Evolutionary conservation across 2,888 invertebrate genomes (phyloP).

Genomic region (Noctua pronuba): DNA sequence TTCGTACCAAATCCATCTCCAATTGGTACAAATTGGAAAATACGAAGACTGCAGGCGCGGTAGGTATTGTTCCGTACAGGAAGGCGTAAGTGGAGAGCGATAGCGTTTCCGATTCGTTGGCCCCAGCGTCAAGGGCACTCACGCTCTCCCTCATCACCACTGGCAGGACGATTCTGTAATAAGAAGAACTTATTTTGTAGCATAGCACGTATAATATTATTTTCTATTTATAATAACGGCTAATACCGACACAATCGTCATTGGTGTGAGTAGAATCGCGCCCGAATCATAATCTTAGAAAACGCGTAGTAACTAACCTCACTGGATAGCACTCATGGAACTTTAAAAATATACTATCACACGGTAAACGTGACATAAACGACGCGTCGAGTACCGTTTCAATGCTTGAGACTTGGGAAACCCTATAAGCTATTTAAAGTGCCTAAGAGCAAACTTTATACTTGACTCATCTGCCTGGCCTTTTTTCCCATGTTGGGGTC

Average conservation of each 20-base stretch:
- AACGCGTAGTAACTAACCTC: not conserved
- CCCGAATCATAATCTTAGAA: not conserved
- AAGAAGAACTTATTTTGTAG: not conserved
- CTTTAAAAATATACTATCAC: too few relatives aligned
- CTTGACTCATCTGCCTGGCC: not conserved
- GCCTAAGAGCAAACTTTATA: not conserved
- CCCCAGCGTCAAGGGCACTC: slow-evolving; percentile 93
- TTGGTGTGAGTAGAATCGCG: not conserved
- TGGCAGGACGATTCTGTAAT: slow-evolving; percentile 93
- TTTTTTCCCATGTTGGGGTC: not conserved
- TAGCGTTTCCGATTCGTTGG: slow-evolving; percentile 93
- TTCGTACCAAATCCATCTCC: slow-evolving; percentile 95
- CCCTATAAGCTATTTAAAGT: not conserved
- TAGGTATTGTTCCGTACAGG: slow-evolving; percentile 98
- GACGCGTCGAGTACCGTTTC: too few relatives aligned
- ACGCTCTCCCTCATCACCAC: slow-evolving; percentile 96
- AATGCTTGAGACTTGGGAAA: not conserved
- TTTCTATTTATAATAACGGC: not conserved
- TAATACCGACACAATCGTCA: slow-evolving; percentile 38
- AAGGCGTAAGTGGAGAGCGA: slow-evolving; percentile 98
- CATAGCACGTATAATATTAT: not conserved
- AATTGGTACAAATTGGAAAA: slow-evolving; percentile 96
- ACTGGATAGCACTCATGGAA: too few relatives aligned
- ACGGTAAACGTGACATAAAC: too few relatives aligned
- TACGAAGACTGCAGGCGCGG: slow-evolving; percentile 98